These are phyloP conservation scores for Elephas maximus DNA, from an alignment of 2,113 vertebrate genomes.

Conservation along the genomic window DNA sequence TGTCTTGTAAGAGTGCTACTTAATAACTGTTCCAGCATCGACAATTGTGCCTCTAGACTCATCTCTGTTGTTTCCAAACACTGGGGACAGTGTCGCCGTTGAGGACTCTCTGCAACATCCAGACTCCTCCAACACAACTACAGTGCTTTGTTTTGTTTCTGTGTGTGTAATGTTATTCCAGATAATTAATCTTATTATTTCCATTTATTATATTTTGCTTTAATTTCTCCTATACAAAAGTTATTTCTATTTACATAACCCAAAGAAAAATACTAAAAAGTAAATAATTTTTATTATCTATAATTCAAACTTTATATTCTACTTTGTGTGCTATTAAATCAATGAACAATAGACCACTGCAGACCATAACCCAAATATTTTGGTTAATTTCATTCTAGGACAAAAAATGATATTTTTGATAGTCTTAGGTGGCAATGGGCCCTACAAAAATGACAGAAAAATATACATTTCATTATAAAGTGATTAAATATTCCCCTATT, in stretches of 20 bases:
- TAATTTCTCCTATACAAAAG: not conserved
- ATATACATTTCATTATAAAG: not conserved
- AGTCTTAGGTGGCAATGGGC: not conserved
- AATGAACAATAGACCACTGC: not conserved
- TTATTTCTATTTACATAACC: not conserved
- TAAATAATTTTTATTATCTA: not conserved
- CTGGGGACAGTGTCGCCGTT: too few species aligned
- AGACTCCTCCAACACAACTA: not conserved
- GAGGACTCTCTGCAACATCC: too few species aligned
- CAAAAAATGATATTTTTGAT: not conserved
- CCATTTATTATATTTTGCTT: not conserved
- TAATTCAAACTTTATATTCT: constrained; percentile 5
- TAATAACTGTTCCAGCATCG: not conserved
- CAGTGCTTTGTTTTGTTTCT: not conserved
- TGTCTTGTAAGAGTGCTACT: not conserved
- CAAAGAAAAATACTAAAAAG: not conserved
- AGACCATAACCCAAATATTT: not conserved
- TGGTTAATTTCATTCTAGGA: not conserved
- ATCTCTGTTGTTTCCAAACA: too few species aligned
- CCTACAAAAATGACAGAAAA: not conserved
- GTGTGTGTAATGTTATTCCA: not conserved
- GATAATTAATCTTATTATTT: constrained; percentile 7
- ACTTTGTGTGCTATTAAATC: not conserved
- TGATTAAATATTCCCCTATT: not conserved
- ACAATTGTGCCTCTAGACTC: not conserved